A percentile compares a stretch with the other conserved stretches of the same genome.
Evolutionary conservation across 2,888 invertebrate species (phyloP).

Genomic region (Pheosia tremula): DNA sequence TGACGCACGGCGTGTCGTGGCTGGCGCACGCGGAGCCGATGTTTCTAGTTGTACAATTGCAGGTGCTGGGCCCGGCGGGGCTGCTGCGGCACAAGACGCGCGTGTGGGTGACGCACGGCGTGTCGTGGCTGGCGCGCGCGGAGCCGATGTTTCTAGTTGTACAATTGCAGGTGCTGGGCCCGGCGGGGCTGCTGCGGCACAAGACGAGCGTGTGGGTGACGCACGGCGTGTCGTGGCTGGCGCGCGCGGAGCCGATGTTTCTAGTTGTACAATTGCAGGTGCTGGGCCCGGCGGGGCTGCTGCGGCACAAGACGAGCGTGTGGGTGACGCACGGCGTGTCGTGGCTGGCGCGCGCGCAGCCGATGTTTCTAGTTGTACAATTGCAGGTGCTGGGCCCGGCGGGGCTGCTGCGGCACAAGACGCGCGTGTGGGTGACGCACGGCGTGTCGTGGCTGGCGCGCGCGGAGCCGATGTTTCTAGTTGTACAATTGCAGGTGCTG

Average conservation of each 20-base stretch:
- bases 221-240: constrained; percentile 96
- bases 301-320: constrained; percentile 92
- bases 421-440: constrained; percentile 97
- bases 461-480: constrained; percentile 84
- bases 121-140: too few species aligned
- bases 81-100: not conserved
- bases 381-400: constrained; percentile 79
- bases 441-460: constrained; percentile 96
- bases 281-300: constrained; percentile 86
- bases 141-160: too few species aligned
- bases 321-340: constrained; percentile 98
- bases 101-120: not conserved
- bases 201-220: constrained; percentile 97
- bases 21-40: too few species aligned
- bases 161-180: constrained; percentile 64
- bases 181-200: constrained; percentile 87
- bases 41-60: not conserved
- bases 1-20: not conserved
- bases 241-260: constrained; percentile 89
- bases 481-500: not conserved
- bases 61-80: not conserved
- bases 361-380: not conserved
- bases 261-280: not conserved
- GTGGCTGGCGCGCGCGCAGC: constrained; percentile 91
- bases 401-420: constrained; percentile 90